These are phyloP conservation scores for Oenanthe melanoleuca DNA, from an alignment of 2,113 vertebrate species.

Conservation along the genomic window DNA sequence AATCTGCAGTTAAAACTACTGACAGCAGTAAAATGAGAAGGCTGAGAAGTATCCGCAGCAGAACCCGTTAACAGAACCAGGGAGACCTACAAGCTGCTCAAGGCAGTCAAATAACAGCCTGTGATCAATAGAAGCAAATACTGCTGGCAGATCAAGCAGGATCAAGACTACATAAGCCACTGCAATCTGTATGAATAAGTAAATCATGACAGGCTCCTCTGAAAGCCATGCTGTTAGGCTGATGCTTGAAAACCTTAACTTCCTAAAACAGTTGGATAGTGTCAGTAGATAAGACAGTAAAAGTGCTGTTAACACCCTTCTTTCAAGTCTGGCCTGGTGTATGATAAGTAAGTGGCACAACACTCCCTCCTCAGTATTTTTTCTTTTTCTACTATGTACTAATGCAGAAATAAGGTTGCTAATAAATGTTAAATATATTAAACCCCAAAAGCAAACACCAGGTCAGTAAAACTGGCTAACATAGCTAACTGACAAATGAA, in stretches of 20 bases:
- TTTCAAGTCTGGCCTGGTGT: not conserved
- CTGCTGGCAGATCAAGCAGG: constrained; percentile 63
- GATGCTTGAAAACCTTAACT: constrained; percentile 33
- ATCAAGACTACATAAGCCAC: constrained; percentile 65
- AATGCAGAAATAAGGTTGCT: not conserved
- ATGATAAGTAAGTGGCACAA: not conserved
- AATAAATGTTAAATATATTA: not conserved
- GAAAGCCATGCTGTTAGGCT: constrained; percentile 15
- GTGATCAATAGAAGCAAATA: constrained; percentile 69
- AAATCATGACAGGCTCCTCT: constrained; percentile 49
- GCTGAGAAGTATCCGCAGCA: not conserved
- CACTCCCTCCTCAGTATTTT: not conserved
- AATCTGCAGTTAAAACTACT: not conserved
- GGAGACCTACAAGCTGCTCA: constrained; percentile 62
- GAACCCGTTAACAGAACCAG: constrained; percentile 26
- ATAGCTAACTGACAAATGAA: not conserved
- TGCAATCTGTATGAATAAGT: constrained; percentile 67
- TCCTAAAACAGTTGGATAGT: constrained; percentile 13
- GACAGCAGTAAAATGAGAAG: constrained; percentile 9
- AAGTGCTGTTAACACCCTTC: not conserved
- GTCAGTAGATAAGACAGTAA: not conserved
- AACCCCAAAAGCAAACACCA: not conserved
- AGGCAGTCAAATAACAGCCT: constrained; percentile 49
- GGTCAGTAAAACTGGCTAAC: not conserved
- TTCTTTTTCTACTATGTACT: not conserved